Base-by-base conservation (phyloP, 2,888 invertebrate species). In the Leucophora obtusa region DNA sequence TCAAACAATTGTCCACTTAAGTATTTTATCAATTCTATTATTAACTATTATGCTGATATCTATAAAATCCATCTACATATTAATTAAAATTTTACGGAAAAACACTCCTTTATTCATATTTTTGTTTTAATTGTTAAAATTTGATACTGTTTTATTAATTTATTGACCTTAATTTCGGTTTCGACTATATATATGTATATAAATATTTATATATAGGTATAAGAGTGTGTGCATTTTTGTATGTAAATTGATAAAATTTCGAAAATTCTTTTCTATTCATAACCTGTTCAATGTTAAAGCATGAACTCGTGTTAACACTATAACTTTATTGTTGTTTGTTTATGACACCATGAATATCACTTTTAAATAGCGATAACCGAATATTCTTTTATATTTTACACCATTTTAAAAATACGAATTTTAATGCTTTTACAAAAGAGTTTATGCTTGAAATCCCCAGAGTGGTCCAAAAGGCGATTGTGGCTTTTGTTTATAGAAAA, bases 251-350 rank as follows among this genome's bases (percentile, higher is more conserved):
- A 59, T 33, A 59, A 33, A 66, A 53, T 28, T 8, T 33, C 18
- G 33, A 59, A 74, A 75, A 72, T 65, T 71, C 51, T 71, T 68
- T 62, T 47, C 18, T 54, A 35, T 60, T 72, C 35, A 66, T 70
- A 81, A 81, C 81, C 77, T 73, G 81, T 81, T 81, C 65, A 56
- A 73, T 65, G 59, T 60, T 53, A 60, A 77, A 65, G 65, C 73
- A 73, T 73, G 43, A 70, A 81, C 65, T 76, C 60, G 24, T 56
- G 59, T 77, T 70, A 53, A 77, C 63, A 70, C 76, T 50, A 70
- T 63, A 70, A 47, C 24, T 56, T 71, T 33, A 69, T 65, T 72
- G 58, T 58, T 78, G 59, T 73, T 58, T 78, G 59, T 73, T 68
- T 69, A 69, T 73, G 72, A 68, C 54, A 75, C 54, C 50, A 70